Percentiles rank a stretch among this genome's conserved stretches.
Evolutionary conservation across 30 jellyfish, hydroid and myxozoan genomes (phyloP).

Genomic region (Catostylus mosaicus): DNA sequence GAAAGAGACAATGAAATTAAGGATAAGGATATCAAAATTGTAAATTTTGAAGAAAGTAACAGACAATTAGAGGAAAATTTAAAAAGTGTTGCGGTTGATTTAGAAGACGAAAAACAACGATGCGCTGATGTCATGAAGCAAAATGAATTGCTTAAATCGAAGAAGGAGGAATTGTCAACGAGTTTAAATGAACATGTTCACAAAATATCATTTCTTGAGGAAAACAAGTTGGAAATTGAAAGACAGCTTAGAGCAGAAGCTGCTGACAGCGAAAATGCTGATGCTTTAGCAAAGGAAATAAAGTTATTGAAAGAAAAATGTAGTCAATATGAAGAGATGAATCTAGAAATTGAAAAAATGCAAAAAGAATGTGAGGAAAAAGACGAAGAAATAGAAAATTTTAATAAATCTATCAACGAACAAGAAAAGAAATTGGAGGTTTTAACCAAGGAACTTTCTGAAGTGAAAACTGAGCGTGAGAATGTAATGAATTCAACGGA

Average conservation of each 20-base stretch:
- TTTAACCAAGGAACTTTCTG: slow-evolving; percentile 13
- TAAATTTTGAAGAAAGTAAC: neutral
- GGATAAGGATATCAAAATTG: neutral
- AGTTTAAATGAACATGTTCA: neutral
- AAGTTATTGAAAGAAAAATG: slow-evolving; percentile 11
- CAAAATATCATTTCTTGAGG: slow-evolving; percentile 32
- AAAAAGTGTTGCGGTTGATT: neutral
- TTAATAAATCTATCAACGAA: slow-evolving; percentile 11
- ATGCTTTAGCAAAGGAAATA: slow-evolving; percentile 11
- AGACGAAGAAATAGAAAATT: neutral
- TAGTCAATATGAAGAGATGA: neutral
- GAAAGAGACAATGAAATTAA: neutral
- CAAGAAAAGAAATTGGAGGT: neutral
- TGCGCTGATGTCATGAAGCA: slow-evolving; percentile 12
- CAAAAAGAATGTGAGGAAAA: slow-evolving; percentile 10
- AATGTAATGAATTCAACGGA: slow-evolving; percentile 3
- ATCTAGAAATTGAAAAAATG: neutral
- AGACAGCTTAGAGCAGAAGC: neutral
- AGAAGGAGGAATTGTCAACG: slow-evolving; percentile 33
- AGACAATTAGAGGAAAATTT: neutral
- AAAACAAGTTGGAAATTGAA: neutral
- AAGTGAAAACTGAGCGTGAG: neutral
- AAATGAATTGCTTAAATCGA: slow-evolving; percentile 2
- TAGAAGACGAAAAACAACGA: slow-evolving; percentile 5
- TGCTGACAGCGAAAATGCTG: neutral